These are phyloP conservation scores for Cryptotermes secundus DNA, from an alignment of 1,140 invertebrate genomes.

Conservation along the genomic window DNA sequence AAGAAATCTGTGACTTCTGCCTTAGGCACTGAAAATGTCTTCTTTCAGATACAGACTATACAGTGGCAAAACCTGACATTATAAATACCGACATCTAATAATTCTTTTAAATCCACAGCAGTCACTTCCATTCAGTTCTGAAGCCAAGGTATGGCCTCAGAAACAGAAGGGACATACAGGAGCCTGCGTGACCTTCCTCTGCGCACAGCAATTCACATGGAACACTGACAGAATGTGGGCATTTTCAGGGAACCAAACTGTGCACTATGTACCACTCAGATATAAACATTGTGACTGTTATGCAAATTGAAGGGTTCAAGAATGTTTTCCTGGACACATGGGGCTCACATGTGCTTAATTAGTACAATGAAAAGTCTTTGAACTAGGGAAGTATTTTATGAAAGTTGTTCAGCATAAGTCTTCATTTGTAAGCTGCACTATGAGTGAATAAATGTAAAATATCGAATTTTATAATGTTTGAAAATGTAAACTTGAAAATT, in stretches of 20 bases:
- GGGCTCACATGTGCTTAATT: background rate
- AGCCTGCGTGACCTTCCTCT: background rate
- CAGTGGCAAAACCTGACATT: too few relatives aligned
- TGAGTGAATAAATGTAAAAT: background rate
- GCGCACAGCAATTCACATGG: background rate
- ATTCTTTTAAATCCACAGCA: too few relatives aligned
- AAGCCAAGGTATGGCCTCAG: too few relatives aligned
- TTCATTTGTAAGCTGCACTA: background rate
- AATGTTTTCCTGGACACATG: background rate
- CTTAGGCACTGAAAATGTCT: too few relatives aligned
- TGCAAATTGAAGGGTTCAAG: background rate
- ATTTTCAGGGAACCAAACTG: background rate
- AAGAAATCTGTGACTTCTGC: too few relatives aligned
- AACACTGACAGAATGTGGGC: background rate
- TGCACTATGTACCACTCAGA: background rate
- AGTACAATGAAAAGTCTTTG: background rate
- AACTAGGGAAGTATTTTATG: background rate
- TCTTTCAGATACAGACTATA: too few relatives aligned
- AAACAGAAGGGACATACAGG: background rate
- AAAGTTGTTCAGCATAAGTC: background rate
- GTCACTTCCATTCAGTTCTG: too few relatives aligned
- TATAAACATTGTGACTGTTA: background rate
- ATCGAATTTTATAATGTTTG: background rate
- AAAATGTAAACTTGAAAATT: slow-evolving; percentile 21
- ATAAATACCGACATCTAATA: too few relatives aligned